phyloP scores from a whole-genome alignment of 2,113 vertebrate genomes.

The Otocyon megalotis region DNA sequence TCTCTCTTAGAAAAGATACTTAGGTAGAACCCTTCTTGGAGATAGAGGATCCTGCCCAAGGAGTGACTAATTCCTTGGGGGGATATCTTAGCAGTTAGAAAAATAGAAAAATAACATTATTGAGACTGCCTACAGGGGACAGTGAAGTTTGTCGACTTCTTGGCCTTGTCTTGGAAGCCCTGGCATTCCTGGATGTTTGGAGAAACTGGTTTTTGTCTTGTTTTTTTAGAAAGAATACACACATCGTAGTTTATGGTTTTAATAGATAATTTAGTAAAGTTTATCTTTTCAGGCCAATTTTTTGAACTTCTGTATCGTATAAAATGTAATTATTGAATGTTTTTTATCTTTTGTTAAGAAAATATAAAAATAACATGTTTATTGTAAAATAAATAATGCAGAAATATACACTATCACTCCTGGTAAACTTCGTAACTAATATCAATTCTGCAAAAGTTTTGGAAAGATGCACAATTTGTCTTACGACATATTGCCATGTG shows the following conservation, averaged over 20 bases:
- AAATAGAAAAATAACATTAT: conserved; percentile 14
- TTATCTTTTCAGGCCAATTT: conserved; percentile 26
- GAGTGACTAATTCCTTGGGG: neutral
- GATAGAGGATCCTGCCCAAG: neutral
- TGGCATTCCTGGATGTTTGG: neutral
- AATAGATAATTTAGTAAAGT: neutral
- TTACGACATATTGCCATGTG: neutral
- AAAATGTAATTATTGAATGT: conserved; percentile 14
- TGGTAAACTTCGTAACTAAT: neutral
- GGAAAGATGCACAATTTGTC: neutral
- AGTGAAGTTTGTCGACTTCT: neutral
- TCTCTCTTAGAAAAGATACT: neutral
- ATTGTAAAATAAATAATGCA: neutral
- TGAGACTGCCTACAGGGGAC: neutral
- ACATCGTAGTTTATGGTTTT: neutral
- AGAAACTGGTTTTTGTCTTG: neutral
- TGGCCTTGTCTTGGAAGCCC: neutral
- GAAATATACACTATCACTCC: neutral
- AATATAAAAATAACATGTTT: neutral
- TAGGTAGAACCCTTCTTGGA: neutral
- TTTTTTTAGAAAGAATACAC: conserved; percentile 31
- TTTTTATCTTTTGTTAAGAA: conserved; percentile 27
- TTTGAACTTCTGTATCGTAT: conserved; percentile 14
- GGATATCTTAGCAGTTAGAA: neutral
- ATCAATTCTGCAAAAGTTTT: conserved; percentile 8